phyloP scores from a whole-genome alignment of 2,797 vertebrate species.

The Gadopsis bispinosus region DNA sequence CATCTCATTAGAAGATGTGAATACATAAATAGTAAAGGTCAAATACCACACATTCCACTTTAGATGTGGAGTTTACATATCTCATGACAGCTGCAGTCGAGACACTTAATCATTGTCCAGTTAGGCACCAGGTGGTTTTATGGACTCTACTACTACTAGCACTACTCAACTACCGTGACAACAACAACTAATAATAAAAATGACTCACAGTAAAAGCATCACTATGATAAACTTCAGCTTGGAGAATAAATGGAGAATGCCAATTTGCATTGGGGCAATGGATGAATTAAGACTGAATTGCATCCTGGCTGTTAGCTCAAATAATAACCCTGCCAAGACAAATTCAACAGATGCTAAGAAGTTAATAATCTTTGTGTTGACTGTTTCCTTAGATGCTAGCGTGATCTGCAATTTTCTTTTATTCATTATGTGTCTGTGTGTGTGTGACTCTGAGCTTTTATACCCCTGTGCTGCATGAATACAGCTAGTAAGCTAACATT shows the following conservation, averaged over 20 bases:
- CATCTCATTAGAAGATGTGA: not conserved
- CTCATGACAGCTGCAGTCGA: not conserved
- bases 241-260: no score
- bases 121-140: not conserved
- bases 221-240: no score
- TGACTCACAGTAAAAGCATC: not conserved
- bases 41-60: not conserved
- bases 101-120: not conserved
- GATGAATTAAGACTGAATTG: not conserved
- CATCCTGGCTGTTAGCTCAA: not conserved
- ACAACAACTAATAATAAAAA: not conserved
- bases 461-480: not conserved
- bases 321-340: not conserved
- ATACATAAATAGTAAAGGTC: not conserved
- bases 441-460: not conserved
- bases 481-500: constrained; percentile 1
- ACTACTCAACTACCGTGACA: not conserved
- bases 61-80: no score
- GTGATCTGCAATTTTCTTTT: not conserved
- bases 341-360: not conserved
- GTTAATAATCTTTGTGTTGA: constrained; percentile 2
- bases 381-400: not conserved
- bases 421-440: not conserved
- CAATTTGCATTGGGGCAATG: no score
- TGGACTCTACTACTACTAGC: not conserved